Evolutionary conservation across 1,140 invertebrate species (phyloP), one percentile per base, ranked within the genome.

Genomic region (Augochlora pura): DNA sequence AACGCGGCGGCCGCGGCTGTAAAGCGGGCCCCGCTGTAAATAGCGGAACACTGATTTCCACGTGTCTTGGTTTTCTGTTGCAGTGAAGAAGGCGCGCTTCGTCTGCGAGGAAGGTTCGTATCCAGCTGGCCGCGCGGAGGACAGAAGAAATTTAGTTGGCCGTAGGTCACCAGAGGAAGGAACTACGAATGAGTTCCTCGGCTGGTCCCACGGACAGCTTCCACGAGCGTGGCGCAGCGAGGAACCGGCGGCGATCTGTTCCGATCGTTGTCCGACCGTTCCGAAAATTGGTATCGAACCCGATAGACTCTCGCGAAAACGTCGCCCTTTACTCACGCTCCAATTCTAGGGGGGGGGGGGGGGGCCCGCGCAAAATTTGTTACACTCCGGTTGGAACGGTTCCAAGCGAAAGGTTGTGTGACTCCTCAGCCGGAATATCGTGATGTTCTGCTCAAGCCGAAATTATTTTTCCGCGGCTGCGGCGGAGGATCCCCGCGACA

Each of bases 81-180:
- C 90, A 92, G 91, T 92, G 78, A 92, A 91, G 81, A 92, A 92
- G 84, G 91, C 91, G 80, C 88, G 88, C 83, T 91, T 91, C 84
- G 80, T 90, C 80, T 88, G 90, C 84, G 88, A 89, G 75, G 90
- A 91, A 90, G 90, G 91, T 91, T 66, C 38, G 88, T 89, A 87
- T 82, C 4, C 49, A 2, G 9, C 54, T 6, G 0, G 54, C 18
- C n/a, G 12, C n/a, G 12, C 6, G 25, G 27, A 42, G 64, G 27
- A 25, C 7, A 21, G 42, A 46, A 63, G n/a, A 74, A 57, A 16
- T 21, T 16, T 57, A n/a, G 6, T 57, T 21, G 54, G n/a, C n/a
- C n/a, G 54, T 1, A n/a, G 54, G 39, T 38, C 25, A 9, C 18
- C 49, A 7, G 49, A 42, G 23, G 7, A 12, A 52, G 46, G 46